Base-by-base conservation (phyloP, 2,888 invertebrate species). In the Eretmocerus hayati region DNA sequence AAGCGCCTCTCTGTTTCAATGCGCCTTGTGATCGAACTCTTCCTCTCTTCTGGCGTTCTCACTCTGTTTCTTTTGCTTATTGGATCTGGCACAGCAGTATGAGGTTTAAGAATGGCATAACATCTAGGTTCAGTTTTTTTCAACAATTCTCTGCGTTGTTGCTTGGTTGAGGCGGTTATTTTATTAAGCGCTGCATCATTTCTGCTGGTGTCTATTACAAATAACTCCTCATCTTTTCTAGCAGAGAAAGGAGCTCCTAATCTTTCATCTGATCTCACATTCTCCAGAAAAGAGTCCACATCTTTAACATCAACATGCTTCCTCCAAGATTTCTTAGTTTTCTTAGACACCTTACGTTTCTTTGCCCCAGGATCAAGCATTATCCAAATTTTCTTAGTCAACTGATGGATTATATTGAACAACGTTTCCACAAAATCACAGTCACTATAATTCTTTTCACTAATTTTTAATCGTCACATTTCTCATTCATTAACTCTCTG, bases 231-330 rank as follows among this genome's bases (percentile, higher is more conserved):
- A 72, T 90, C 80, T 40, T 79, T 69, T 62, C 85, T 81, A 6
- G 80, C 74, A 0, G 64, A 56, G 51, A 73, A 64, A 9, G 72
- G 65, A 15, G 59, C 62, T 39, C 92, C 92, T 45, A 91, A 77
- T 65, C 92, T 79, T 74, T 93, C 90, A 57, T 92, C 89, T 9
- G 87, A 75, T 46, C 91, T 77, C 67, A 87, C 79, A 50, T 89
- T 86, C 58, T 92, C 91, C 11, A 94, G 73, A 67, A 84, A 92
- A 5, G 85, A 81, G 60, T 95, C 93, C 1, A 95, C 87, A 72
- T 94, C 93, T 50, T 77, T 75, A 18, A 86, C 84, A 68, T 93
- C 84, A 32, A 84, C 81, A 64, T 86, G 77, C 72, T 91, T 92
- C 46, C 90, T 80, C 94, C 93, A 93, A 1, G 87, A 81, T 56